Conservation (phyloP, 2,113 vertebrate genomes). For the Cynocephalus volans region DNA sequence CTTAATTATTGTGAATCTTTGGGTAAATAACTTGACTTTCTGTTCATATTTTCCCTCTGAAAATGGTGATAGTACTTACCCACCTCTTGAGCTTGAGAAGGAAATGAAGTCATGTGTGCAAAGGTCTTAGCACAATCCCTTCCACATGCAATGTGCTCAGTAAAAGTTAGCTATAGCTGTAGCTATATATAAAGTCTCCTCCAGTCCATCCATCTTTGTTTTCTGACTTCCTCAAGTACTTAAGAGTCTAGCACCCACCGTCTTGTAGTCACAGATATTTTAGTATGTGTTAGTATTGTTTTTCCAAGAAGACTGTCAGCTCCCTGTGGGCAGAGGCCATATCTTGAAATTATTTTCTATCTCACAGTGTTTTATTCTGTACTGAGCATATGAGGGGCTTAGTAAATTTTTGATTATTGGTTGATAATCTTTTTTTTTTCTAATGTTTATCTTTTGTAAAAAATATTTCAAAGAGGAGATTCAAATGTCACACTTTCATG, state of each 20-base stretch:
- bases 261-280: not conserved
- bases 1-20: not conserved
- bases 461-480: not conserved
- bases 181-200: not conserved
- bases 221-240: not conserved
- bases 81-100: not conserved
- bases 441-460: slow-evolving; percentile 9
- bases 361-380: slow-evolving; percentile 28
- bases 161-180: not conserved
- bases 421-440: not conserved
- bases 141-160: not conserved
- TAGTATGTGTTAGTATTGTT: not conserved
- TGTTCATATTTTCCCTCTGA: slow-evolving; percentile 19
- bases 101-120: not conserved
- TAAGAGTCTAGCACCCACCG: not conserved
- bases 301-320: not conserved
- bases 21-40: slow-evolving; percentile 5
- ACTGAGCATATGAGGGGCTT: not conserved
- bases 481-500: not conserved
- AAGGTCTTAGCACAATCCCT: not conserved
- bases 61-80: not conserved
- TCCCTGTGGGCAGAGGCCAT: not conserved
- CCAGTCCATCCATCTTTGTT: not conserved
- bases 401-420: not conserved
- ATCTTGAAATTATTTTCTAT: slow-evolving; percentile 52